Evolutionary conservation across 2,113 vertebrate species (phyloP).

Genomic region (Plectropomus leopardus): DNA sequence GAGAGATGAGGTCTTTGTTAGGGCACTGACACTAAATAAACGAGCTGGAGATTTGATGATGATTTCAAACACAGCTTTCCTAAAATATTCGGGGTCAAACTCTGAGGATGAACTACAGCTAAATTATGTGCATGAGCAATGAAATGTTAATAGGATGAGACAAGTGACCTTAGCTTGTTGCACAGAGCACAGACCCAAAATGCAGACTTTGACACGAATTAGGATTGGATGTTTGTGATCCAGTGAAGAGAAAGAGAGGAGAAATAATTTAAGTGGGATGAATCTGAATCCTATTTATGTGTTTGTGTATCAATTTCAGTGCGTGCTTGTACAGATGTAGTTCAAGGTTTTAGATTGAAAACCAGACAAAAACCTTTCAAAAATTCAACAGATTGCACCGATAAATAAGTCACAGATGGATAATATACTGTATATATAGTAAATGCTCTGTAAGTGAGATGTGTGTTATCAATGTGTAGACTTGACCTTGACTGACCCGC

Average conservation of each 20-base stretch:
- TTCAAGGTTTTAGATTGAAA: neutral
- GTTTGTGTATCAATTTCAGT: neutral
- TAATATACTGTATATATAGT: neutral
- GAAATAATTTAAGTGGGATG: neutral
- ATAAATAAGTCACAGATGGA: neutral
- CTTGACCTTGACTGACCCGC: slow-evolving; percentile 79
- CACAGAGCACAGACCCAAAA: slow-evolving; percentile 17
- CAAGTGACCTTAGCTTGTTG: slow-evolving; percentile 24
- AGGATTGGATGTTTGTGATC: slow-evolving; percentile 11
- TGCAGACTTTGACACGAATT: slow-evolving; percentile 5
- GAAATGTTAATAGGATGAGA: slow-evolving; percentile 39
- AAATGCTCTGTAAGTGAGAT: slow-evolving; percentile 6
- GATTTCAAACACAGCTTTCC: neutral
- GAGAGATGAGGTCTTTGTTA: neutral
- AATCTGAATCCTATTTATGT: neutral
- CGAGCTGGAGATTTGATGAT: neutral
- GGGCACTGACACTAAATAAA: slow-evolving; percentile 6
- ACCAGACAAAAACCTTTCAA: neutral
- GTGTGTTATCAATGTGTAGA: slow-evolving; percentile 39
- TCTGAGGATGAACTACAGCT: slow-evolving; percentile 7
- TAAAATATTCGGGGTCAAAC: slow-evolving; percentile 1
- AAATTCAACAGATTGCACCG: neutral
- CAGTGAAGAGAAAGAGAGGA: neutral
- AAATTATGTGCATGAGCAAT: slow-evolving; percentile 32
- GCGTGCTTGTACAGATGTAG: neutral